Evolutionary conservation across 37 sponge, comb jelly and placozoan genomes (phyloP).

Genomic region (Diacarnus erythraeanus): DNA sequence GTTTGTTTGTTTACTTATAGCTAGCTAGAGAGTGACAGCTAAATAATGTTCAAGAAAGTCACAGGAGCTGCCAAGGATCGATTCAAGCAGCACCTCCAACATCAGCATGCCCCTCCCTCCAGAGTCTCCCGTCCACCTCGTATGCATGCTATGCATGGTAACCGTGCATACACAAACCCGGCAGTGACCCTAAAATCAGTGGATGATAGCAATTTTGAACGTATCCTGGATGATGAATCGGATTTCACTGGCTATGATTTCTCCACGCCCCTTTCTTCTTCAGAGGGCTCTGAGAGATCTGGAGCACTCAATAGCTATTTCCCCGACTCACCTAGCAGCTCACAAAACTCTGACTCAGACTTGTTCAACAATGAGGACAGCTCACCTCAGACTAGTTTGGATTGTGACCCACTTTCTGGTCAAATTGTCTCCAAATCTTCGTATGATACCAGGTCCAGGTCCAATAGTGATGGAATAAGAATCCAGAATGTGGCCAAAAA

Average conservation of each 20-base stretch:
- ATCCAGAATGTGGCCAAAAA: too few relatives aligned
- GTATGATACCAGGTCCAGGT: not conserved
- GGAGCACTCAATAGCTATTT: not conserved
- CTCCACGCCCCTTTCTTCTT: not conserved
- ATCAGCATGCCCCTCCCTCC: not conserved
- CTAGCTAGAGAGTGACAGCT: too few relatives aligned
- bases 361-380: not conserved
- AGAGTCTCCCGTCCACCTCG: too few relatives aligned
- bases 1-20: too few relatives aligned
- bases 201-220: not conserved
- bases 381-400: not conserved
- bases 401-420: constrained; percentile 7
- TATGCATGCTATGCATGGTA: not conserved
- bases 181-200: not conserved
- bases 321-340: not conserved
- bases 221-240: constrained; percentile 12
- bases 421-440: not conserved
- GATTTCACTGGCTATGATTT: not conserved
- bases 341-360: not conserved
- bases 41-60: constrained; percentile 11
- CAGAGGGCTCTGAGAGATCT: not conserved
- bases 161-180: not conserved
- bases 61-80: constrained; percentile 13
- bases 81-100: not conserved
- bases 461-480: too few relatives aligned